These are phyloP conservation scores for Xenopus laevis DNA, from an alignment of 2,113 vertebrate genomes.

Conservation along the genomic window DNA sequence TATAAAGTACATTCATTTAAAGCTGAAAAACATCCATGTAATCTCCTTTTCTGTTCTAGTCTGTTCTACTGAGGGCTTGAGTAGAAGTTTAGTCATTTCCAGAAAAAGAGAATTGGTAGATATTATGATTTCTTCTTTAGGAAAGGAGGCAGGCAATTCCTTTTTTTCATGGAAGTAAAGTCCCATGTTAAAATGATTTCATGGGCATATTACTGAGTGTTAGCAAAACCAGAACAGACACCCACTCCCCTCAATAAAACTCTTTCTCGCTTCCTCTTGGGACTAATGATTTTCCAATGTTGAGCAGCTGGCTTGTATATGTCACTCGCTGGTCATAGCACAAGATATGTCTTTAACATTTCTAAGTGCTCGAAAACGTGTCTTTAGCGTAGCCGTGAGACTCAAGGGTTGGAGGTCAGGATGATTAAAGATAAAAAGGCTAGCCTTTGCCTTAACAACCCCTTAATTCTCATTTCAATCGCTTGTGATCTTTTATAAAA, in stretches of 20 bases:
- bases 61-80: no score
- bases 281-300: slow-evolving; percentile 56
- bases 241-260: slow-evolving; percentile 53
- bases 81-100: no score
- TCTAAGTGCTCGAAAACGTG: slow-evolving; percentile 48
- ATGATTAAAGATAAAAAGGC: slow-evolving; percentile 17
- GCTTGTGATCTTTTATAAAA: no score
- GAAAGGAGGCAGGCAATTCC: background rate
- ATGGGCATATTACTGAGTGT: slow-evolving; percentile 53
- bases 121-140: background rate
- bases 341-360: slow-evolving; percentile 41
- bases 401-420: slow-evolving; percentile 25
- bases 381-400: slow-evolving; percentile 47
- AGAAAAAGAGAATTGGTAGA: no score
- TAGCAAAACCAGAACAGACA: slow-evolving; percentile 59
- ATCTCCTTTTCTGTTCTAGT: no score
- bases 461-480: no score
- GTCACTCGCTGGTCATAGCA: slow-evolving; percentile 50
- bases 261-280: slow-evolving; percentile 49
- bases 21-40: no score
- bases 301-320: slow-evolving; percentile 57
- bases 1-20: no score
- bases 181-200: slow-evolving; percentile 53
- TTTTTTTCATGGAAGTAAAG: slow-evolving; percentile 40
- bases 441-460: background rate